phyloP scores from a whole-genome alignment of 2,797 vertebrate genomes.

The Meda fulgida region DNA sequence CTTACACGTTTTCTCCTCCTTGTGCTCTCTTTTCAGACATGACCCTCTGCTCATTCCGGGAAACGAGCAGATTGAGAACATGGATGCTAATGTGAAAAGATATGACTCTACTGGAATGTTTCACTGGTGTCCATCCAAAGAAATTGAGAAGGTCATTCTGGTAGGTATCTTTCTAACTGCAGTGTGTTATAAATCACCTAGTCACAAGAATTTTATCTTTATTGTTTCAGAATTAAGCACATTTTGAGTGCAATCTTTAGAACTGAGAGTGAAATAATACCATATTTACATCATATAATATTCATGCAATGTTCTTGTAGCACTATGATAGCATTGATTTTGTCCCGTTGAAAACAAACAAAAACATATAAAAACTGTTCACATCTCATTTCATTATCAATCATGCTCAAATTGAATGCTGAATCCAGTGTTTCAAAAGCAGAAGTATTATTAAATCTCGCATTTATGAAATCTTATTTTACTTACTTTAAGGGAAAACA shows the following conservation, averaged over 20 bases:
- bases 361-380: not conserved
- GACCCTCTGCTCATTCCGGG: conserved; percentile 95
- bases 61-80: conserved; percentile 97
- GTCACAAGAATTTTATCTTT: too few species aligned
- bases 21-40: conserved; percentile 80
- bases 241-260: not conserved
- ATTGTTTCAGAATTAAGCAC: not conserved
- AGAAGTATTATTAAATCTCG: not conserved
- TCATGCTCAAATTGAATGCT: not conserved
- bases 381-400: not conserved
- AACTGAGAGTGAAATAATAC: not conserved
- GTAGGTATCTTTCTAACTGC: conserved; percentile 77
- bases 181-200: not conserved
- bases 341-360: not conserved
- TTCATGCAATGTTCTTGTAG: not conserved
- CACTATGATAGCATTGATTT: not conserved
- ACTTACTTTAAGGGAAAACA: not conserved
- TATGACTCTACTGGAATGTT: conserved; percentile 99
- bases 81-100: conserved; percentile 97
- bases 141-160: conserved; percentile 98
- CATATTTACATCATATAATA: not conserved
- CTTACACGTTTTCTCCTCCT: conserved; percentile 10
- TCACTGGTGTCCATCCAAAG: conserved; percentile 97
- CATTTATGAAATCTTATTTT: not conserved
- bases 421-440: not conserved